These are phyloP conservation scores for Scaptomyza reducta DNA, from an alignment of 2,888 invertebrate genomes.

Conservation along the genomic window DNA sequence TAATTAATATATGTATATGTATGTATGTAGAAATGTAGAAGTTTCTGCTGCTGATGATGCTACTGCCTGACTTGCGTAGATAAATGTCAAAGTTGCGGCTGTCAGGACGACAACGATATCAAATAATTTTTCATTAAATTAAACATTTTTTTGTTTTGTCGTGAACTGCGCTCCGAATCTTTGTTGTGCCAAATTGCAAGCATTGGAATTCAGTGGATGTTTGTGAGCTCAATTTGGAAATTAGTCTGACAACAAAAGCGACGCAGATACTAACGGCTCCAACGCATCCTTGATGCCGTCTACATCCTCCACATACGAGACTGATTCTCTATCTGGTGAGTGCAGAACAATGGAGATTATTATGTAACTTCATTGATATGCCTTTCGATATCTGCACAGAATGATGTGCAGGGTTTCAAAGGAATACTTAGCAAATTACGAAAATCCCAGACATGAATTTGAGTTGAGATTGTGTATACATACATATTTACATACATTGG, in stretches of 20 bases:
- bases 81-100: conserved; percentile 24
- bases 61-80: conserved; percentile 6
- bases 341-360: conserved; percentile 29
- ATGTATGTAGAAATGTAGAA: conserved; percentile 7
- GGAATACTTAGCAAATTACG: conserved; percentile 5
- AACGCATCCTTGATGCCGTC: conserved; percentile 1
- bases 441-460: conserved; percentile 2
- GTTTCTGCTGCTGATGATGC: conserved; percentile 1
- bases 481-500: conserved; percentile 8
- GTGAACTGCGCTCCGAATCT: not conserved
- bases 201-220: conserved; percentile 12
- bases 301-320: not conserved
- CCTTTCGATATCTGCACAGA: conserved; percentile 10
- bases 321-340: conserved; percentile 21
- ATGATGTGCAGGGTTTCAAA: not conserved
- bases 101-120: conserved; percentile 41
- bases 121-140: conserved; percentile 58
- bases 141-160: conserved; percentile 15
- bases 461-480: too few species aligned
- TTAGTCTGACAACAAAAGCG: conserved; percentile 40
- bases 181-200: conserved; percentile 16
- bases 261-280: conserved; percentile 1
- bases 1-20: conserved; percentile 47
- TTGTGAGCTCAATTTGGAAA: conserved; percentile 30
- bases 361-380: conserved; percentile 38